Conservation (phyloP, 1,140 invertebrate genomes). For the Melanaphis sacchari region DNA sequence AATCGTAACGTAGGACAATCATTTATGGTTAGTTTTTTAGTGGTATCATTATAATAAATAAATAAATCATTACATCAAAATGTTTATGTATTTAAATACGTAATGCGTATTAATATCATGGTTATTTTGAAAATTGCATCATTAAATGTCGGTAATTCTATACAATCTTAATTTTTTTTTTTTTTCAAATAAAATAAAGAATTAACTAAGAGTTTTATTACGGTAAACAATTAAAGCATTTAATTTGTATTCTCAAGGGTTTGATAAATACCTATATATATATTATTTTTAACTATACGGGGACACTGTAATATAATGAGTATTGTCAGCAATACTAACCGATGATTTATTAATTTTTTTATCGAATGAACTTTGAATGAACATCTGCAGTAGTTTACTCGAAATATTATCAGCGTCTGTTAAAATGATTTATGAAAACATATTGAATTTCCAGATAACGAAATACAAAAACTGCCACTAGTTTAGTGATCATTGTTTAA, state of each 20-base stretch:
- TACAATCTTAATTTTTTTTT: background rate
- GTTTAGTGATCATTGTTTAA: background rate
- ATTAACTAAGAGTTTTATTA: background rate
- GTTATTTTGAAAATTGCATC: background rate
- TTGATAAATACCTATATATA: constrained; percentile 5
- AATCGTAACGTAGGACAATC: background rate
- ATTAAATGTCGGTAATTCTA: background rate
- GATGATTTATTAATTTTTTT: constrained; percentile 14
- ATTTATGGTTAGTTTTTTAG: background rate
- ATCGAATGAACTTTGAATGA: constrained; percentile 39
- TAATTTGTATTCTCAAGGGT: background rate
- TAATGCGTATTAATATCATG: background rate
- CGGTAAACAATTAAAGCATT: background rate
- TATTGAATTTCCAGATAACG: background rate
- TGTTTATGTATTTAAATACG: background rate
- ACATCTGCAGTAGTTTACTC: background rate
- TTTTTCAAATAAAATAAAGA: background rate
- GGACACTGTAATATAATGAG: background rate
- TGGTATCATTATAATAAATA: background rate
- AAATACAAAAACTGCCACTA: constrained; percentile 25
- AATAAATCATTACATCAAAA: constrained; percentile 4
- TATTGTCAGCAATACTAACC: background rate
- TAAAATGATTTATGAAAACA: constrained; percentile 17
- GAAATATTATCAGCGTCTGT: constrained; percentile 10
- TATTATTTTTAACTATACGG: background rate